Conservation (phyloP, 2,888 invertebrate species). For the Rhogogaster chlorosoma region DNA sequence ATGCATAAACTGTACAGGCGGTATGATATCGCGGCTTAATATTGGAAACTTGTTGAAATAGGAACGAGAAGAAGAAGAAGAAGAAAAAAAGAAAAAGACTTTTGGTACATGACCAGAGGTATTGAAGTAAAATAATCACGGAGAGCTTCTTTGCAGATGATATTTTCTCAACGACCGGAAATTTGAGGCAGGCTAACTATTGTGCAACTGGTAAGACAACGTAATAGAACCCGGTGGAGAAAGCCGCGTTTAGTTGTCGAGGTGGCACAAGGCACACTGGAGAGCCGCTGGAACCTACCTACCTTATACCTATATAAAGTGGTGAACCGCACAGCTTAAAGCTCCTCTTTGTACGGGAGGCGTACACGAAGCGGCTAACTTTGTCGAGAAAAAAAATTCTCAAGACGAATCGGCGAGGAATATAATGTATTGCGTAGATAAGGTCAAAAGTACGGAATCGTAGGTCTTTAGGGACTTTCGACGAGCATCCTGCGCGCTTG, state of each 20-base stretch:
- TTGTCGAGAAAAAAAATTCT: not conserved
- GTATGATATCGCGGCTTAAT: not conserved
- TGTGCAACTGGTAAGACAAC: conserved; percentile 6
- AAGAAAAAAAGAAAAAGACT: not conserved
- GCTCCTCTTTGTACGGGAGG: conserved; percentile 11
- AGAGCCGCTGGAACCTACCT: not conserved
- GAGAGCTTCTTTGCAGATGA: not conserved
- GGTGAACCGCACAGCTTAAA: conserved; percentile 38
- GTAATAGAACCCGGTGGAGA: conserved; percentile 25
- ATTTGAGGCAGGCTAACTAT: conserved; percentile 31
- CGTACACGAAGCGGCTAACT: not conserved
- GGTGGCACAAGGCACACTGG: conserved; percentile 6
- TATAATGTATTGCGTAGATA: not conserved
- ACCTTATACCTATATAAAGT: conserved; percentile 6
- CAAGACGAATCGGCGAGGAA: not conserved
- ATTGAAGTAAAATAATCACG: not conserved
- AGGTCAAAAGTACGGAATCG: not conserved
- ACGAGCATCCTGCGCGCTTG: not conserved
- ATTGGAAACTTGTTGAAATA: not conserved
- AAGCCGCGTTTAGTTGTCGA: conserved; percentile 27
- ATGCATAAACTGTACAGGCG: conserved; percentile 55
- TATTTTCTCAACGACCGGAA: conserved; percentile 23
- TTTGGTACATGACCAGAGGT: not conserved
- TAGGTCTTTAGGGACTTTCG: not conserved
- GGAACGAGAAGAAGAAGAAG: not conserved